Evolutionary conservation across 2,113 vertebrate genomes (phyloP).

Genomic region (Elephantulus edwardii): DNA sequence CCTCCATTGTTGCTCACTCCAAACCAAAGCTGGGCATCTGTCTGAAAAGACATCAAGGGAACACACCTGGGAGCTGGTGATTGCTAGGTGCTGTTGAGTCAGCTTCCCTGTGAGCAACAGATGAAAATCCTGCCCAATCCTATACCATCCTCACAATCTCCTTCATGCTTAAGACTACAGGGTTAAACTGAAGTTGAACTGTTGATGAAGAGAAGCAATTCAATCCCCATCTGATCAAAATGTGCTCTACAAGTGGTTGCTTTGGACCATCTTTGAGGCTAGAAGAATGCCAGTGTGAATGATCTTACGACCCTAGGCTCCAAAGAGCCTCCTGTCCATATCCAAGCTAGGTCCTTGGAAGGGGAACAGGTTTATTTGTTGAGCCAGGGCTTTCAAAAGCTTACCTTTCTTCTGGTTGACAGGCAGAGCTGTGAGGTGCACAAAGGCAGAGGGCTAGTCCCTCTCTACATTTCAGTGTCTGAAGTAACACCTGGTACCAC

Average conservation of each 20-base stretch:
- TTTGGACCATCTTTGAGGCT: not conserved
- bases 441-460: accelerated
- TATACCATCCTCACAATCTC: no score
- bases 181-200: not conserved
- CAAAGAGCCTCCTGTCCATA: not conserved
- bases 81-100: no score
- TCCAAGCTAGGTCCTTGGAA: not conserved
- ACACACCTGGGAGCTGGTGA: not conserved
- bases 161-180: no score
- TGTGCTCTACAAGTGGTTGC: not conserved
- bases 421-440: not conserved
- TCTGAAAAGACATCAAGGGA: not conserved
- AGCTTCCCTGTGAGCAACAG: no score
- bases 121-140: no score
- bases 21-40: not conserved
- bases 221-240: not conserved
- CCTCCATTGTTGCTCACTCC: not conserved
- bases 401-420: not conserved
- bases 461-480: not conserved
- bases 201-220: not conserved
- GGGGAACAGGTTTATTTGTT: not conserved
- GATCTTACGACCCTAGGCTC: not conserved
- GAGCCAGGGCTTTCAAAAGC: not conserved
- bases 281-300: not conserved
- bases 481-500: not conserved